Evolutionary conservation across 1,140 invertebrate species (phyloP).

Genomic region (Coptotermes formosanus): DNA sequence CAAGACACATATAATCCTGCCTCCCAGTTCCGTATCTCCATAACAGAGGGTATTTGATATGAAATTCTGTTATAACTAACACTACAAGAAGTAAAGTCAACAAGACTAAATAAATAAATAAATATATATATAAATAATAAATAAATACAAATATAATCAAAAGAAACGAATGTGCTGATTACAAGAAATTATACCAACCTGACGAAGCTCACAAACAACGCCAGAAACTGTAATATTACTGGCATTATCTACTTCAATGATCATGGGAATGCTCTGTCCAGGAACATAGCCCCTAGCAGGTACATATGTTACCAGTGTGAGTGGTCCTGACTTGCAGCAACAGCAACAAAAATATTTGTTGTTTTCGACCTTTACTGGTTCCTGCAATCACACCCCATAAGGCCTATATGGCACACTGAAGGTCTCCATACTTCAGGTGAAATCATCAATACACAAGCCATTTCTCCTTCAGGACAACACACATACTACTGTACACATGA

Average conservation of each 20-base stretch:
- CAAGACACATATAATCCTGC: no score
- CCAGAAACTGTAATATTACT: slow-evolving; percentile 22
- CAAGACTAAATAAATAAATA: background rate
- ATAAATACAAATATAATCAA: background rate
- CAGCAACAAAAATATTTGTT: slow-evolving; percentile 31
- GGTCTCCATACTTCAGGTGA: background rate
- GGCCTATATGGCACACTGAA: background rate
- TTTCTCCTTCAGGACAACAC: background rate
- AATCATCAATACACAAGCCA: background rate
- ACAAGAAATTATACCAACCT: background rate
- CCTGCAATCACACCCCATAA: background rate
- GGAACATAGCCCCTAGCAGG: slow-evolving; percentile 42
- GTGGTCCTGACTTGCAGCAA: slow-evolving; percentile 40
- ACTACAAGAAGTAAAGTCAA: background rate
- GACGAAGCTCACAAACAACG: background rate
- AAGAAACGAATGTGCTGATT: background rate
- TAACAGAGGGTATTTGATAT: background rate
- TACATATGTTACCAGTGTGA: slow-evolving; percentile 38
- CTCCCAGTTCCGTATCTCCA: no score
- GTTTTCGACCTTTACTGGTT: slow-evolving; percentile 25
- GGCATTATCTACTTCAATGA: slow-evolving; percentile 41
- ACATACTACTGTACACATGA: no score
- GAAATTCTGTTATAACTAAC: background rate
- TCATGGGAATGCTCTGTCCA: slow-evolving; percentile 42
- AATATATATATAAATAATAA: background rate